Evolutionary conservation across 2,888 invertebrate genomes (phyloP), one percentile per base, ranked within the genome.

Genomic region (Luffia ferchaultella): DNA sequence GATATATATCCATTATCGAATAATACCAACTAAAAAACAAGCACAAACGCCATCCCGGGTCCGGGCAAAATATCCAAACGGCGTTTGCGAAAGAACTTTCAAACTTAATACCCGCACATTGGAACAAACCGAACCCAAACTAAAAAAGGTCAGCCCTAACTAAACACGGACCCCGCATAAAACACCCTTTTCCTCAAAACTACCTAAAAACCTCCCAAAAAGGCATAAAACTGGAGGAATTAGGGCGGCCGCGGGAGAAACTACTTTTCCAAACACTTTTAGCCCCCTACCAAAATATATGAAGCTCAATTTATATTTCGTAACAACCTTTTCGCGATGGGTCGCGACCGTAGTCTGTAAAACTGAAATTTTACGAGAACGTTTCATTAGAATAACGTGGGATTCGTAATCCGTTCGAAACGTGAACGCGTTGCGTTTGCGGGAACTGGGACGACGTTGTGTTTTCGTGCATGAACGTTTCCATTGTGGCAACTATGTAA

Each of bases 201-300:
- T 42, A 42, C 49, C 49, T 42, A 42, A 82, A 82, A 80, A 80
- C 68, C 70, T 63, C 68, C 78, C 80, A 78, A 82, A 82, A 83
- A 80, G 80, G 78, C 77, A 71, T 83, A 83, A 82, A 83, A 83
- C 82, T 82, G 79, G 78, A 74, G 82, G 80, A 80, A 82, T 80
- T 82, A 83, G 75, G 69, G 65, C 65, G 64, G 30, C 30, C 30
- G 30, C 43, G 70, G 60, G 64, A 57, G 63, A 70, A 77, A 79
- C 83, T 80, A 82, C 83, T 82, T 83, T 82, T 77, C 80, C 80
- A 70, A 78, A 82, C 78, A 79, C 78, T 76, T 79, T 76, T 77
- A 73, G 68, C 67, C 66, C 67, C 57, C 55, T 62, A 65, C 72
- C 71, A 69, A 78, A 77, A 82, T 82, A 79, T 80, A 82, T 76